Percentiles rank a stretch among this genome's conserved stretches.
Conservation (phyloP, 2,888 invertebrate genomes). For the Reticulitermes lucifugus region DNA sequence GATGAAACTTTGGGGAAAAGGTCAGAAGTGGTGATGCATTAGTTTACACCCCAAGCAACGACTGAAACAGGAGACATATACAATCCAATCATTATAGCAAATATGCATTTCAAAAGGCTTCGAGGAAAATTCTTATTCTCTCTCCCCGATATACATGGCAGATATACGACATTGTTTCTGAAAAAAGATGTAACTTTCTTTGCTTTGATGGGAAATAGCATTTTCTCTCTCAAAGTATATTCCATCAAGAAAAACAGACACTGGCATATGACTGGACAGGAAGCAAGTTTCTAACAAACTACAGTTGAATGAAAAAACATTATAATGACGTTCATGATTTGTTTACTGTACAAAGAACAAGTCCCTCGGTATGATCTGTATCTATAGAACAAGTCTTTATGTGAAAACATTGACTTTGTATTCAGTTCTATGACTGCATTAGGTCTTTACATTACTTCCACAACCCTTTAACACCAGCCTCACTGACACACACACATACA, state of each 20-base stretch:
- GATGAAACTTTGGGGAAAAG: slow-evolving; percentile 27
- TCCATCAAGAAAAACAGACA: slow-evolving; percentile 36
- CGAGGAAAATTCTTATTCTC: slow-evolving; percentile 19
- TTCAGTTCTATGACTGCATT: slow-evolving; percentile 28
- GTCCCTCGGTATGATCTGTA: slow-evolving; percentile 43
- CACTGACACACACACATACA: slow-evolving; percentile 14
- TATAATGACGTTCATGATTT: slow-evolving; percentile 43
- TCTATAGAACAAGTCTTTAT: background rate
- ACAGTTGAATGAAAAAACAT: slow-evolving; percentile 39
- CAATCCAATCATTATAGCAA: slow-evolving; percentile 30
- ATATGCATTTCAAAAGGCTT: slow-evolving; percentile 34
- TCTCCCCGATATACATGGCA: slow-evolving; percentile 26
- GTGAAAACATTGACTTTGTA: slow-evolving; percentile 36
- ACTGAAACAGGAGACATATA: slow-evolving; percentile 32
- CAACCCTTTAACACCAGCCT: slow-evolving; percentile 26
- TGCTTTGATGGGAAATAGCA: slow-evolving; percentile 24
- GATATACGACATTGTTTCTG: slow-evolving; percentile 19
- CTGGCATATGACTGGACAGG: slow-evolving; percentile 38
- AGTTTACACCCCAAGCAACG: slow-evolving; percentile 28
- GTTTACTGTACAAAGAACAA: slow-evolving; percentile 46
- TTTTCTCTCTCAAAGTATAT: slow-evolving; percentile 8
- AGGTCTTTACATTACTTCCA: slow-evolving; percentile 18
- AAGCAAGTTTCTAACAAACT: slow-evolving; percentile 42
- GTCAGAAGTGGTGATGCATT: slow-evolving; percentile 17
- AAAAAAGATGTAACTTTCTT: slow-evolving; percentile 28